phyloP scores from a whole-genome alignment of 1,140 invertebrate species.

The Caenorhabditis elegans region DNA sequence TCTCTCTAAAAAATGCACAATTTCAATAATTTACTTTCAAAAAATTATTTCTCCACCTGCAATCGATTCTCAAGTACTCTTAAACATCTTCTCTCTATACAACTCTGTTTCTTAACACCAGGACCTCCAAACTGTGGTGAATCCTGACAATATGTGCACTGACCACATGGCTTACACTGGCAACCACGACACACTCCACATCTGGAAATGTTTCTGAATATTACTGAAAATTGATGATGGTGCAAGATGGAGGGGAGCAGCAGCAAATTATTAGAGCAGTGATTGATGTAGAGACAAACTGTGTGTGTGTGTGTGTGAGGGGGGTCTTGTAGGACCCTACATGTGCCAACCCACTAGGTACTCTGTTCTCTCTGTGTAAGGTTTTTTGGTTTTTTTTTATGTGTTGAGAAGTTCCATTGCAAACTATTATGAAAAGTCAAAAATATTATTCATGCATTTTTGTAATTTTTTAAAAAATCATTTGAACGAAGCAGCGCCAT shows the following conservation, averaged over 20 bases:
- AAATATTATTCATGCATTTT: no score
- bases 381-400: background rate
- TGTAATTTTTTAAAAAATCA: no score
- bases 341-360: background rate
- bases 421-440: no score
- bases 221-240: no score
- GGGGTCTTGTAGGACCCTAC: background rate
- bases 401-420: no score
- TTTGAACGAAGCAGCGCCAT: no score
- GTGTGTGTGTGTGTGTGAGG: background rate
- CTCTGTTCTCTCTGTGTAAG: background rate
- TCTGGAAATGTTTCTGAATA: slow-evolving; percentile 31
- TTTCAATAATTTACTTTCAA: background rate
- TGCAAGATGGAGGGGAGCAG: background rate
- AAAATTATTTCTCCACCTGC: slow-evolving; percentile 56
- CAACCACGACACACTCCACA: slow-evolving; percentile 57
- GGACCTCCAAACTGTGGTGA: slow-evolving; percentile 64
- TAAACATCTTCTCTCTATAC: slow-evolving; percentile 63
- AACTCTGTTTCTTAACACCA: slow-evolving; percentile 65
- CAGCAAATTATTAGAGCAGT: background rate
- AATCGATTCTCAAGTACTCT: slow-evolving; percentile 63
- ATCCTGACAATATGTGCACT: slow-evolving; percentile 65
- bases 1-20: slow-evolving; percentile 54
- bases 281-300: background rate
- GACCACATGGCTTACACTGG: slow-evolving; percentile 56